Base-by-base conservation (phyloP, 1,140 invertebrate species). In the Kradibia gibbosae region DNA sequence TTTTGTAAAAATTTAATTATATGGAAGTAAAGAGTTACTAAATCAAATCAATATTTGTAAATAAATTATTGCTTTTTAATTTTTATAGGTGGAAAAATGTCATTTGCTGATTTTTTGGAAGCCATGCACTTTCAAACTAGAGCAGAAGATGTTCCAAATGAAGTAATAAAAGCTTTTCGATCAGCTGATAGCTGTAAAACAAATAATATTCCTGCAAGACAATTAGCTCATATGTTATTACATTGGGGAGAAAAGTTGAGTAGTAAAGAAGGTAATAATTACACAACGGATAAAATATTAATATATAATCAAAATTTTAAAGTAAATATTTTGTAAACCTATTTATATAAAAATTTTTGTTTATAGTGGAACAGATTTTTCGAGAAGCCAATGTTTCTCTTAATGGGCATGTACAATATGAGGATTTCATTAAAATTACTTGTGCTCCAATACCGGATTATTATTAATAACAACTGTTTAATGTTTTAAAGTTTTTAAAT, bases 391-490 rank as follows among this genome's bases (percentile, higher is more conserved):
- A 98, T 89, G 95, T 98, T 8, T 93, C 94, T 4, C 93, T 95
- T 48, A 96, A 94, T 87, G 96, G 96, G 25, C 94, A 94, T 17
- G 95, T 99, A 0, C 95, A 95, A 57, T 99, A 99, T 88, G 95
- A 97, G 86, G 97, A 98, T 87, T 98, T 99, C 91, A 95, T 98
- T 0, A 97, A 97, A 89, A 97, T 98, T 85, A 95, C 97, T 11
- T 96, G 97, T 92, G 97, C 97, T 31, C 98, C 98, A 7, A 95
- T 98, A 25, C 97, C 97, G 34, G 97, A 99, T 91, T 99, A 98
- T 90, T 99, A 98, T 87, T 98, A 90, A 92, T 11, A 57, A 31
- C 78, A 73, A 48, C 17, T 73, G 28, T 36, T 76, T 75, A 0
- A 50, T 77, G 20, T 45, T 70, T 70, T 55, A n/a, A 71, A 53